Conservation (phyloP, 2,888 invertebrate species). For the Caenorhabditis sp. region DNA sequence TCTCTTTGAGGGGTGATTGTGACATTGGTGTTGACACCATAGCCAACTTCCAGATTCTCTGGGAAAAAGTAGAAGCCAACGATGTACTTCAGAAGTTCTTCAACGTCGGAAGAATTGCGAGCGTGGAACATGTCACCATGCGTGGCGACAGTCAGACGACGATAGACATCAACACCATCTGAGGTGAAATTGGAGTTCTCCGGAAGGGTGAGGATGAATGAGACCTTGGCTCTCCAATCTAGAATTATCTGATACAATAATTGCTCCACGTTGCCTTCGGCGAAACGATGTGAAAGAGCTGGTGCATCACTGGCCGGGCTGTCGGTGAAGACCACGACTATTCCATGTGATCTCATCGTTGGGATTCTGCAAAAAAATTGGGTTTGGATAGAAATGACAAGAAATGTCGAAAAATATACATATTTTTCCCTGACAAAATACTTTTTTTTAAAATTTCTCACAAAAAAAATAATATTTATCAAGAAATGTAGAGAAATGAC, state of each 20-base stretch:
- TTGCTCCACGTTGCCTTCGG: slow-evolving; percentile 17
- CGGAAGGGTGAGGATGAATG: slow-evolving; percentile 18
- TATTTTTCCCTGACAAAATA: too few relatives aligned
- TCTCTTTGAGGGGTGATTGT: slow-evolving; percentile 7
- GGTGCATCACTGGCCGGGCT: slow-evolving; percentile 21
- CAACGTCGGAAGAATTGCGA: slow-evolving; percentile 5
- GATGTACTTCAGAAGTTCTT: slow-evolving; percentile 12
- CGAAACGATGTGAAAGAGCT: slow-evolving; percentile 16
- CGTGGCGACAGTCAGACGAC: slow-evolving; percentile 18
- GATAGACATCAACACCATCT: slow-evolving; percentile 23
- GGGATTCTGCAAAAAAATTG: slow-evolving; percentile 11
- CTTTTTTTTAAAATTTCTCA: too few relatives aligned
- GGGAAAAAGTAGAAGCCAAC: slow-evolving; percentile 16
- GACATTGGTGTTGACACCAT: slow-evolving; percentile 5
- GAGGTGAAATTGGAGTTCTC: neutral
- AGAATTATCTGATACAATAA: slow-evolving; percentile 16
- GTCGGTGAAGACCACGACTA: slow-evolving; percentile 26
- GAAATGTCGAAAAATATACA: too few relatives aligned
- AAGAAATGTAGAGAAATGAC: too few relatives aligned
- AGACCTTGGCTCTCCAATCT: slow-evolving; percentile 27
- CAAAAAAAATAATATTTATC: too few relatives aligned
- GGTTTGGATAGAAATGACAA: too few relatives aligned
- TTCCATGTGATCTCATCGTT: slow-evolving; percentile 23
- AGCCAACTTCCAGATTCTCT: slow-evolving; percentile 22
- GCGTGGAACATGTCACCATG: slow-evolving; percentile 22